Evolutionary conservation across 2,113 vertebrate species (phyloP), one percentile per base, ranked within the genome.

Genomic region (Entomyzon cyanotis): DNA sequence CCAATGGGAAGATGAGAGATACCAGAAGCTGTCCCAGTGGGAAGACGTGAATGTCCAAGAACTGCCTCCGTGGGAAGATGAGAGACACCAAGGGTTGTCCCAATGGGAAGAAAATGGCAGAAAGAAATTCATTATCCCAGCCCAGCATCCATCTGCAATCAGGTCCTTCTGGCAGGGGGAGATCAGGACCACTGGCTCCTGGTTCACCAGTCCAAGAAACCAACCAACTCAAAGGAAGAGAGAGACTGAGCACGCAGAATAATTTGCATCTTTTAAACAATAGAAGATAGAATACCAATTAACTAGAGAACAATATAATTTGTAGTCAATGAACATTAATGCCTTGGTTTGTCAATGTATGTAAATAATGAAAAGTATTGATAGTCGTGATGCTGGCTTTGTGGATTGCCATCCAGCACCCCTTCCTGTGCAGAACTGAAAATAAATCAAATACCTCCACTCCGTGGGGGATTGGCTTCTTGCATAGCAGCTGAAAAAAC

Each of bases 201-300:
- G 73, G 37, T 5, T 42, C 84, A 69, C 18, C 53, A 44, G 4
- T 4, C 49, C 24, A 39, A 49, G 30, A 41, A 56, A 71, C 11
- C 7, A 15, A 39, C 15, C 0, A 0, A 56, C 7, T 28, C 23
- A 12, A 28, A 16, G 30, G 30, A 64, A 71, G 13, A 71, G 33
- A 18, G n/a, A 35, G 11, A 56, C 30, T 35, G 20, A 56, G 21
- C 30, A 63, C 35, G 35, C 16, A 55, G 41, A 35, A 5, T 31
- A 49, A 71, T 49, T 63, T 14, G 2, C 41, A 49, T 49, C 3
- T 25, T 71, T 71, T 35, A 55, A 79, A 31, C 14, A 49, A 49
- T 25, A 41, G 5, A 56, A 22, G 23, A 30, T 24, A 31, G 24
- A 64, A 49, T n/a, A 8, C 2, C 25, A 56, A 31, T 56, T 22